Percentiles rank a stretch among this genome's conserved stretches.
phyloP scores from a whole-genome alignment of 1,140 invertebrate species.

The Calephelis nemesis region DNA sequence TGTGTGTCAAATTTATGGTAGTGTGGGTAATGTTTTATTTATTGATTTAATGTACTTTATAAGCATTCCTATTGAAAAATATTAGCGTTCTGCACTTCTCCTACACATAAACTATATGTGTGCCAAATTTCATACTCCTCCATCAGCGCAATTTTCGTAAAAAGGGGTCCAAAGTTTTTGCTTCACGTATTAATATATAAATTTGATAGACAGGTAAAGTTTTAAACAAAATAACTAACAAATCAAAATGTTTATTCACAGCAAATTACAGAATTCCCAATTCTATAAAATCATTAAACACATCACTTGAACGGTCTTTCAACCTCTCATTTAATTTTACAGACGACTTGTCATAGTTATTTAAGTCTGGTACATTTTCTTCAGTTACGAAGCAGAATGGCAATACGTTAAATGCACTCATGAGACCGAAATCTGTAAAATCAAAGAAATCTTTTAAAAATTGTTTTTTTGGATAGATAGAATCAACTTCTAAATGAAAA shows the following conservation, averaged over 20 bases:
- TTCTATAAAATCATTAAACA: background rate
- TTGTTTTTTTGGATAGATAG: background rate
- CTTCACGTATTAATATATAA: too few species aligned
- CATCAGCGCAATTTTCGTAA: too few species aligned
- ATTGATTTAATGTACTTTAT: too few species aligned
- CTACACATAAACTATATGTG: too few species aligned
- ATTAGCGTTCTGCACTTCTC: too few species aligned
- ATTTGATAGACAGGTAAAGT: too few species aligned
- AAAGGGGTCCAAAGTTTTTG: too few species aligned
- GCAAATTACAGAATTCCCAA: background rate
- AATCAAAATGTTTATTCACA: background rate
- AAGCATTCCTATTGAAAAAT: too few species aligned
- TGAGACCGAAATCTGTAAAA: background rate
- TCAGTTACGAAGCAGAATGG: background rate
- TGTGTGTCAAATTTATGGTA: too few species aligned
- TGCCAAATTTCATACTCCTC: too few species aligned
- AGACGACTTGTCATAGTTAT: background rate
- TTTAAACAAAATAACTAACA: too few species aligned
- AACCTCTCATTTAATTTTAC: background rate
- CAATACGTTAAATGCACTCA: background rate
- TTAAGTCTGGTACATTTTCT: background rate
- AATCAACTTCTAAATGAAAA: background rate
- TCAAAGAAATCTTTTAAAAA: background rate
- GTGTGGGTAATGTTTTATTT: too few species aligned
- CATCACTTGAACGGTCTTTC: background rate